Conservation (phyloP, 1,140 invertebrate species). For the Pseudobourletiella spinata region DNA sequence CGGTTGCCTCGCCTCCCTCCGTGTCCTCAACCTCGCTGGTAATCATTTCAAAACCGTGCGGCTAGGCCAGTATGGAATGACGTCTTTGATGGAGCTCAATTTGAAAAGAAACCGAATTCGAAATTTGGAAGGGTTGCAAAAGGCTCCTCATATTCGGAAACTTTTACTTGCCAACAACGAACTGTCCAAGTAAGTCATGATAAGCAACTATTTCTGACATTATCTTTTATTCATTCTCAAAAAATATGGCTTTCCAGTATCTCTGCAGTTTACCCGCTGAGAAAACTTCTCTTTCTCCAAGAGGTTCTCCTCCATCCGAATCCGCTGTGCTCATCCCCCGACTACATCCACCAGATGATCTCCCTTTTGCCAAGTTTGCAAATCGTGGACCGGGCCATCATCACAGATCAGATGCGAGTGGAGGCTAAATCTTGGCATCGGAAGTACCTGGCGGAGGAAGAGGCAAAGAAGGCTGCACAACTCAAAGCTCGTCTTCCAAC, state of each 20-base stretch:
- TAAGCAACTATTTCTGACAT: neutral
- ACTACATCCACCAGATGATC: slow-evolving; percentile 36
- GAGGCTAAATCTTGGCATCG: slow-evolving; percentile 27
- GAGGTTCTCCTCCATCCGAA: slow-evolving; percentile 38
- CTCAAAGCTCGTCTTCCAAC: neutral
- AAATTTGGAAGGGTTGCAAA: slow-evolving; percentile 67
- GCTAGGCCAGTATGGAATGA: slow-evolving; percentile 61
- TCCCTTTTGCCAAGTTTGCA: slow-evolving; percentile 34
- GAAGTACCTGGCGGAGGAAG: slow-evolving; percentile 22
- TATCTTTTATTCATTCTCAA: neutral
- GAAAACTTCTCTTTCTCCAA: slow-evolving; percentile 33
- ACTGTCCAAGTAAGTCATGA: slow-evolving; percentile 42
- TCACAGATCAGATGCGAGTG: slow-evolving; percentile 26
- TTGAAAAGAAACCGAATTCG: slow-evolving; percentile 72
- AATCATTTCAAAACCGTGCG: slow-evolving; percentile 71
- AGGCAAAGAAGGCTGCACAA: slow-evolving; percentile 14
- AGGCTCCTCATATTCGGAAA: slow-evolving; percentile 67
- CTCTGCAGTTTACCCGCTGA: slow-evolving; percentile 34
- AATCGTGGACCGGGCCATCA: slow-evolving; percentile 21
- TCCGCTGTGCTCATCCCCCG: slow-evolving; percentile 34
- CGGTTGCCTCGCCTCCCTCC: slow-evolving; percentile 54
- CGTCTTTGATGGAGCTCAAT: slow-evolving; percentile 72
- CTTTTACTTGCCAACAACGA: slow-evolving; percentile 80
- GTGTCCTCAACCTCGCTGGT: slow-evolving; percentile 83
- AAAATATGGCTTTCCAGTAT: slow-evolving; percentile 34